Percentiles rank a stretch among this genome's conserved stretches.
Evolutionary conservation across 2,113 vertebrate genomes (phyloP).

Genomic region (Passer montanus): DNA sequence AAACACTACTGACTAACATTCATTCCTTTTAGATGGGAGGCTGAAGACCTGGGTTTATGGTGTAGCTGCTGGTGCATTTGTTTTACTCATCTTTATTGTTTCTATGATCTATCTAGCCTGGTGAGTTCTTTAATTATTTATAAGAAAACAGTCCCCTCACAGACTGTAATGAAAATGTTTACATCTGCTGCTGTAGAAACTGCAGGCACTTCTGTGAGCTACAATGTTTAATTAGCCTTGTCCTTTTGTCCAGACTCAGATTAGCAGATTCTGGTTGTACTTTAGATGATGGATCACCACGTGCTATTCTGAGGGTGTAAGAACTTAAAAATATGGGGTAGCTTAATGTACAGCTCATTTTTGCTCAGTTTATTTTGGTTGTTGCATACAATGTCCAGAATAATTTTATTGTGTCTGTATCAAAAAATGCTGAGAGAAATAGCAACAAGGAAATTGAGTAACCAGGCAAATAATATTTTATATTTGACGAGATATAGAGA

Average conservation of each 20-base stretch:
- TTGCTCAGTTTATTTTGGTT: background rate
- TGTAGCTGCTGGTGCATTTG: conserved; percentile 93
- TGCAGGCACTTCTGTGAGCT: background rate
- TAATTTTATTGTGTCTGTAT: background rate
- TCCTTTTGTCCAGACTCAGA: background rate
- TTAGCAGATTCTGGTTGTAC: background rate
- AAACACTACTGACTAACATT: conserved; percentile 74
- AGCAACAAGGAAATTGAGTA: background rate
- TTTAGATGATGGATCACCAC: background rate
- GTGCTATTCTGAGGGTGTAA: background rate
- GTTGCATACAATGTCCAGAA: background rate
- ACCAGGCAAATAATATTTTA: background rate
- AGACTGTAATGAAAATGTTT: background rate
- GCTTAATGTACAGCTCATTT: background rate
- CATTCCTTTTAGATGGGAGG: conserved; percentile 89
- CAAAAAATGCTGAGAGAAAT: background rate
- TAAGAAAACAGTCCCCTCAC: background rate
- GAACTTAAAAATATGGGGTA: background rate
- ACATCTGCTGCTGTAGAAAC: background rate
- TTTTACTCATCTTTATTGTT: conserved; percentile 97
- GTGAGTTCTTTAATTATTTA: conserved; percentile 85
- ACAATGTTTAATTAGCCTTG: background rate
- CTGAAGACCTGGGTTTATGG: conserved; percentile 99
- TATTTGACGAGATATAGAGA: background rate
- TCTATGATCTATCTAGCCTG: conserved; percentile 99